Conservation (phyloP, 2,888 invertebrate species). For the Cantharis nigra region DNA sequence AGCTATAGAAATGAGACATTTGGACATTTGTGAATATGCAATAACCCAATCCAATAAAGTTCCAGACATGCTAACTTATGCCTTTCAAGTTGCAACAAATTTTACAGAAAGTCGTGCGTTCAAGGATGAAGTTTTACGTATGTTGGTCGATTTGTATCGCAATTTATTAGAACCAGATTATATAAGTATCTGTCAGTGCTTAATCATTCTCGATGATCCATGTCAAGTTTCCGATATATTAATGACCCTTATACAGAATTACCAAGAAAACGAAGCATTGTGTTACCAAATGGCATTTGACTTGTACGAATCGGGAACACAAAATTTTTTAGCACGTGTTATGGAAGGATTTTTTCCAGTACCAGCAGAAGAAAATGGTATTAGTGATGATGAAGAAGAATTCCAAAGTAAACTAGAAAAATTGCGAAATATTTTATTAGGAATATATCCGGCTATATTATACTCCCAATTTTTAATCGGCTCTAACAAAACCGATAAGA, state of each 20-base stretch:
- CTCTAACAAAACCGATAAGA: slow-evolving; percentile 96
- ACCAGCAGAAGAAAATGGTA: too few species aligned
- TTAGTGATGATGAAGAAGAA: background rate
- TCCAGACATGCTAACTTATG: slow-evolving; percentile 88
- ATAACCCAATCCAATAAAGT: slow-evolving; percentile 92
- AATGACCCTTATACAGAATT: slow-evolving; percentile 82
- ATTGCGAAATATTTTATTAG: slow-evolving; percentile 88
- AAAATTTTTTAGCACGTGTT: slow-evolving; percentile 91
- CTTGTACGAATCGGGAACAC: slow-evolving; percentile 97
- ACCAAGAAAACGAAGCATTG: slow-evolving; percentile 84
- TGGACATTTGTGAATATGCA: slow-evolving; percentile 94
- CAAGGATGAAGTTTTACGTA: slow-evolving; percentile 85
- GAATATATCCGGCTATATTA: slow-evolving; percentile 94
- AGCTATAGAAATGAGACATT: slow-evolving; percentile 92
- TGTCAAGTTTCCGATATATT: slow-evolving; percentile 91
- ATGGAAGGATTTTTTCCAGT: slow-evolving; percentile 69
- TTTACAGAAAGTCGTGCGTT: slow-evolving; percentile 93
- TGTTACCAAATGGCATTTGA: slow-evolving; percentile 99
- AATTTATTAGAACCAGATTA: slow-evolving; percentile 91
- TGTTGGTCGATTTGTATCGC: slow-evolving; percentile 87
- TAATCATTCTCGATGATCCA: slow-evolving; percentile 95
- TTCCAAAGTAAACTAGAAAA: slow-evolving; percentile 87
- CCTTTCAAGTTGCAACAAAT: slow-evolving; percentile 95
- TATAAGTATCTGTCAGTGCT: slow-evolving; percentile 97
- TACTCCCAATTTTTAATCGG: slow-evolving; percentile 97